These are phyloP conservation scores for Ficedula albicollis DNA, from an alignment of 2,797 vertebrate species.

Conservation along the genomic window DNA sequence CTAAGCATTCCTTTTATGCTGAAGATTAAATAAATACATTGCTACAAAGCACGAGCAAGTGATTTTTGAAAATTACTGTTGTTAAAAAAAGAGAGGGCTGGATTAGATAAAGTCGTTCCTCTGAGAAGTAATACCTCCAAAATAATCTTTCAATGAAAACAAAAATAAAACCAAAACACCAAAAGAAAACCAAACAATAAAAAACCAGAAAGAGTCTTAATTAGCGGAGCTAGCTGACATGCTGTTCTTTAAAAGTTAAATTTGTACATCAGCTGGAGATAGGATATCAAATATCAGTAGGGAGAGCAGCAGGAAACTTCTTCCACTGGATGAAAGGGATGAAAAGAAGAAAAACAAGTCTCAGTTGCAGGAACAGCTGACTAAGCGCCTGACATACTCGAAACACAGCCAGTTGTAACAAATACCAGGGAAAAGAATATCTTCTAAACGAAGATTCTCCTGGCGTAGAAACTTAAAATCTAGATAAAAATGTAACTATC, in stretches of 20 bases:
- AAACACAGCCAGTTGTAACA: neutral
- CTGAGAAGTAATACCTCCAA: neutral
- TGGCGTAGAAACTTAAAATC: neutral
- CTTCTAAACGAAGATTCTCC: neutral
- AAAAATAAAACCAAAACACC: neutral
- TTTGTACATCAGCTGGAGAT: neutral
- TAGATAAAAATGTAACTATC: neutral
- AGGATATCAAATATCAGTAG: conserved; percentile 48
- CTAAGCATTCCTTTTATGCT: neutral
- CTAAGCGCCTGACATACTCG: neutral
- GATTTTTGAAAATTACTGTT: neutral
- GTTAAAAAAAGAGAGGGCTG: neutral
- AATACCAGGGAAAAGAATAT: neutral
- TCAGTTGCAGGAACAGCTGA: conserved; percentile 22
- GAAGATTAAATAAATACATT: neutral
- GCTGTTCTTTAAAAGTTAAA: conserved; percentile 47
- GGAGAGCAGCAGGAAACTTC: conserved; percentile 40
- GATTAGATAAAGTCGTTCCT: neutral
- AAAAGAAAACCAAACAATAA: neutral
- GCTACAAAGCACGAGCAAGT: neutral
- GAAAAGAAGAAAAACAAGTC: conserved; percentile 55
- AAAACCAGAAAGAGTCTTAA: neutral
- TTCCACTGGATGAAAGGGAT: conserved; percentile 36
- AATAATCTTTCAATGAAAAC: neutral
- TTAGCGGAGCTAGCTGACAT: neutral